Base-by-base conservation (phyloP, 1,140 invertebrate genomes). In the Pristionchus pacificus region DNA sequence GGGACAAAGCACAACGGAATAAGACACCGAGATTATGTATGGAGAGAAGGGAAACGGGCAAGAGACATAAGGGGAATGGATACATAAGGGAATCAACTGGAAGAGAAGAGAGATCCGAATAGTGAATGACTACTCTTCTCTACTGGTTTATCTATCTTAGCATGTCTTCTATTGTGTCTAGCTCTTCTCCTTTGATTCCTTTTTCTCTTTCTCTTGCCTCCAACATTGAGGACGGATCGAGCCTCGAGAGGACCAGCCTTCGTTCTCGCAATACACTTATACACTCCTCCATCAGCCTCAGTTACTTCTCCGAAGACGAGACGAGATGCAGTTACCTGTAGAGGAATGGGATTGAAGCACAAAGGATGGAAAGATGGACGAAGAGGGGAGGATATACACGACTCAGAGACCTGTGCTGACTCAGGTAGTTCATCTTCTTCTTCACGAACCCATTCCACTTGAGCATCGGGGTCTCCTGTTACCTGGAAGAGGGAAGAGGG, bases 201-300 rank as follows among this genome's bases (percentile, higher is more conserved):
- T 68, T 81, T 81, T 71, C 79, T 80, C 76, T 82, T 81, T 77
- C 79, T 80, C 82, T 81, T 81, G 69, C 70, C 71, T 24, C 80
- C 80, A 24, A 84, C 77, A 59, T 77, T 83, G 58, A 84, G 72
- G 14, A 79, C 65, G 10, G 80, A 73, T 13, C 64, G 58, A 0
- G 81, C 79, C 33, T 79, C 75, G 14, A 83, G 72, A 19, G 70
- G 60, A 24, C 82, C 82, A 15, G 72, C 77, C 15, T 71, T 78
- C 25, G 77, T 77, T 33, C 67, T 67, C 1, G 76, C 80, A 13
- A 63, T 60, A 65, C 81, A 83, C n/a, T 69, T 33, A 64, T 83
- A 83, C 27, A 72, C 77, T 49, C 81, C 81, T n/a, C 78, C 75
- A 66, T 83, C 73, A 24, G 83, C 82, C 59, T 77, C 73, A 14